Base-by-base conservation (phyloP, 1,140 invertebrate genomes). In the Oedothorax gibbosus region DNA sequence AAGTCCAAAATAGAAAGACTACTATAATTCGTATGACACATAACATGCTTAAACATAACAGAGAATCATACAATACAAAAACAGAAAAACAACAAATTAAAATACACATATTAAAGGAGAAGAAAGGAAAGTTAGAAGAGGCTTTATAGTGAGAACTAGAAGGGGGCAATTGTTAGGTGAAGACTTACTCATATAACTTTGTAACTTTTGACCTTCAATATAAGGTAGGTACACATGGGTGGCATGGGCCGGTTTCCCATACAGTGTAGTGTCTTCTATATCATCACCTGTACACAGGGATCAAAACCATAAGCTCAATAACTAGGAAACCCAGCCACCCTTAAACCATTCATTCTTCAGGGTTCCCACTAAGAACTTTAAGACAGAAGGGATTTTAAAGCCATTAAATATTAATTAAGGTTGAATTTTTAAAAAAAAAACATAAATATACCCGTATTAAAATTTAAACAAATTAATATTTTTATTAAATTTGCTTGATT, bases 151-250 rank as follows among this genome's bases (percentile, higher is more conserved):
- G 81, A 84, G 60, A 75, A 84, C 81, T 84, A 84, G 84, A 85
- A 80, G 78, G 84, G 76, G 84, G 84, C 84, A 78, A 85, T 73
- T 85, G 20, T 85, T 64, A 82, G 72, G 76, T 86, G 64, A 86
- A 89, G 88, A 95, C 94, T 95, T 94, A 95, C 94, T 92, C 91
- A 93, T 93, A 35, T 35, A 35, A 35, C 35, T 35, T 89, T 94
- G 93, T 90, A 92, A 93, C 92, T 93, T 94, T 91, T 93, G 93
- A 90, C 94, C 94, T 90, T 95, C 94, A 89, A 92, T 94, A 92
- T 94, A 94, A 90, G 94, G 94, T 90, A 95, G 92, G 90, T 95
- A 94, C 90, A 95, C 93, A 90, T 94, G 93, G 92, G 94, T 93
- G 89, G 94, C 93, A 91, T 94, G 93, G 90, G 94, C 91, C 87